Evolutionary conservation across 1,140 invertebrate species (phyloP), one percentile per base, ranked within the genome.

Genomic region (Drosophila jambulina): DNA sequence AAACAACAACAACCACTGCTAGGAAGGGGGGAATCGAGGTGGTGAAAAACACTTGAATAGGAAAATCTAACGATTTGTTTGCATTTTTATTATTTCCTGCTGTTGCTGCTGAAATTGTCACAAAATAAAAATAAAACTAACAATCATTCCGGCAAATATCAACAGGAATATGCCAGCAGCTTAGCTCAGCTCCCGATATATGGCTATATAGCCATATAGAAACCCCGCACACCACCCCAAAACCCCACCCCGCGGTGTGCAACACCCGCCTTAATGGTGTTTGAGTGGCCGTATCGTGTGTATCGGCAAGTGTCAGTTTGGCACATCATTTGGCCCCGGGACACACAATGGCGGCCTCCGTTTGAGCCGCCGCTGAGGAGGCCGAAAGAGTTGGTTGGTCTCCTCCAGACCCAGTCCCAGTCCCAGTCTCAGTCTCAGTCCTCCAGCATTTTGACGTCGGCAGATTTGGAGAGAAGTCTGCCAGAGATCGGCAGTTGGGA

Each of bases 21-120:
- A 2, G 10, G 6, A 4, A 6, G 42, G 51, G 43, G 38, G 9
- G 21, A 23, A n/a, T 19, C 45, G 62, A 56, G 49, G 29, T 19
- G 27, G 62, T 21, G 19, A 43, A 71, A 74, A 71, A 78, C 80
- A 90, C 85, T 84, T 90, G 65, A 78, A 90, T 84, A 78, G 74
- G 78, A 87, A 80, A 90, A 84, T 88, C 84, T 88, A 79, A 81
- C 85, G 85, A 85, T 88, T 88, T 90, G 85, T 90, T 88, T 88
- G 85, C 85, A 88, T 84, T 88, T 90, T 88, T 88, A 85, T 88
- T 88, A 90, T 88, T 90, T 88, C 85, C 80, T 88, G 81, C 80
- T 81, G 54, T 58, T 48, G 64, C 68, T 72, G 68, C 70, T 74
- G 57, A 90, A 87, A 88, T 88, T 85, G 85, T 88, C 85, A 88